These are phyloP conservation scores for Papilio aristodemus DNA, from an alignment of 1,140 invertebrate species.

Conservation along the genomic window DNA sequence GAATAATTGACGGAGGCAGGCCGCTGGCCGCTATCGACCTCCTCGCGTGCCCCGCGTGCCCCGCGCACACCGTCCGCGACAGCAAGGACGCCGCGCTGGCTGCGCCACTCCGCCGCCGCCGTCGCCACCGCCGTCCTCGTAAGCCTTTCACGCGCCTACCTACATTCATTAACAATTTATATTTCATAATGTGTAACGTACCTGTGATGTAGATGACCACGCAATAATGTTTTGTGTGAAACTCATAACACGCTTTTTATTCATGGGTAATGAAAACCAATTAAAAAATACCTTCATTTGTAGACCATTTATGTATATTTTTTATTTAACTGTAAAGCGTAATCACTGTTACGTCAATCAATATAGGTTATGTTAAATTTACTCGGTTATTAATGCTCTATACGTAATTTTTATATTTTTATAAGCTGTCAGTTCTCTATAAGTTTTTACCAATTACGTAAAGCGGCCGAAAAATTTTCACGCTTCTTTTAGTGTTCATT, in stretches of 20 bases:
- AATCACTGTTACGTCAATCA: no score
- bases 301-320: no score
- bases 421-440: background rate
- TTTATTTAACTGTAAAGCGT: no score
- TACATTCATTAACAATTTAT: background rate
- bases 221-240: background rate
- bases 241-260: background rate
- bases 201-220: no score
- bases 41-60: conserved; percentile 74
- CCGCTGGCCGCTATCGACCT: conserved; percentile 71
- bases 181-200: background rate
- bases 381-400: background rate
- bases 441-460: background rate
- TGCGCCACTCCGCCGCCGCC: conserved; percentile 47
- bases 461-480: background rate
- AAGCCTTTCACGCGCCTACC: conserved; percentile 32
- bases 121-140: conserved; percentile 45
- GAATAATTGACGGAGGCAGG: conserved; percentile 76
- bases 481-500: conserved; percentile 4
- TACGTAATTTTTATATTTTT: background rate
- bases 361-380: background rate
- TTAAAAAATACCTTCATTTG: no score
- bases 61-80: conserved; percentile 57
- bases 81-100: conserved; percentile 76
- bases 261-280: no score